A percentile compares a stretch with the other conserved stretches of the same genome.
phyloP scores from a whole-genome alignment of 2,797 vertebrate genomes.

The Xyrichtys novacula region DNA sequence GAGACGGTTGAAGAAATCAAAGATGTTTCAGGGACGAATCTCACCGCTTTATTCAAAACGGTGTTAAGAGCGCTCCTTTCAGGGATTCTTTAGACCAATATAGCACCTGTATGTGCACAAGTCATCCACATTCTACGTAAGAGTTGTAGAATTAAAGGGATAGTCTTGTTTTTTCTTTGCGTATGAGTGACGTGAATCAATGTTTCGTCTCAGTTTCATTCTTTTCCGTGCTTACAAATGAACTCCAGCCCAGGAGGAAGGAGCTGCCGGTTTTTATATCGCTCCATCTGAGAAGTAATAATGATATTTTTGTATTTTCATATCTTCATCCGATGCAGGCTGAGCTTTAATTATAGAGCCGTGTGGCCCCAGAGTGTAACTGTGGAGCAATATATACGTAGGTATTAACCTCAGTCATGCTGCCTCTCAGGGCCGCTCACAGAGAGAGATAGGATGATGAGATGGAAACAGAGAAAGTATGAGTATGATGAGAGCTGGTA shows the following conservation, averaged over 20 bases:
- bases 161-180: too few species aligned
- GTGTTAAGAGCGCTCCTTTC: not conserved
- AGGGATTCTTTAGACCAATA: not conserved
- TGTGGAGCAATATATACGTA: slow-evolving; percentile 39
- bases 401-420: slow-evolving; percentile 39
- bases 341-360: slow-evolving; percentile 59
- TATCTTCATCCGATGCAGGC: slow-evolving; percentile 45
- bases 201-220: not conserved
- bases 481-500: slow-evolving; percentile 22
- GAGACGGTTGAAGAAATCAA: slow-evolving; percentile 7
- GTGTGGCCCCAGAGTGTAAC: slow-evolving; percentile 36
- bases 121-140: too few species aligned
- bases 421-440: slow-evolving; percentile 35
- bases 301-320: slow-evolving; percentile 58
- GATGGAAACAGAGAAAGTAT: slow-evolving; percentile 6
- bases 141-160: too few species aligned
- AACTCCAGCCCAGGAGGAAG: slow-evolving; percentile 22
- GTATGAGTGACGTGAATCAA: too few species aligned
- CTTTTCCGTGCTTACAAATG: slow-evolving; percentile 17
- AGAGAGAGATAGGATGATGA: not conserved
- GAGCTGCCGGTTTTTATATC: slow-evolving; percentile 11
- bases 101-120: not conserved
- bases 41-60: not conserved
- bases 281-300: slow-evolving; percentile 38
- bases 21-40: slow-evolving; percentile 1